Percentiles rank a stretch among this genome's conserved stretches.
Evolutionary conservation across 2,113 vertebrate genomes (phyloP).

Genomic region (Chloropsis hardwickii): DNA sequence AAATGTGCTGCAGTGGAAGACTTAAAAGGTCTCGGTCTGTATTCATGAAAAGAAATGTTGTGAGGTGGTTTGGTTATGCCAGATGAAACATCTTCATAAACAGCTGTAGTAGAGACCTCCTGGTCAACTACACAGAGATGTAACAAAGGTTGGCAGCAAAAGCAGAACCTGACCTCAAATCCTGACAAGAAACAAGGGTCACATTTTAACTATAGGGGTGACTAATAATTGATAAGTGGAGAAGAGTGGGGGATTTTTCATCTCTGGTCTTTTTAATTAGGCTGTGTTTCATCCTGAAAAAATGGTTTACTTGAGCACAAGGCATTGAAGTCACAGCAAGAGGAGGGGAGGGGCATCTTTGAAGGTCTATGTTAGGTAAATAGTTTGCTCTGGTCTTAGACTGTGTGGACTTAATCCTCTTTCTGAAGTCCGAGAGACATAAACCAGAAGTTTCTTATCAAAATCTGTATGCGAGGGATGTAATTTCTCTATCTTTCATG

Average conservation of each 20-base stretch:
- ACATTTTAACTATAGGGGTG: neutral
- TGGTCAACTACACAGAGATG: neutral
- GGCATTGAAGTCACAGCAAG: neutral
- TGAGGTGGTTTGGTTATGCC: neutral
- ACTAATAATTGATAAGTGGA: neutral
- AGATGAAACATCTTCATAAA: neutral
- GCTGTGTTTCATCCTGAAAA: neutral
- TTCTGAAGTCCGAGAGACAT: neutral
- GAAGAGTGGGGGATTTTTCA: neutral
- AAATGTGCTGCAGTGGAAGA: neutral
- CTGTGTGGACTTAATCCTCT: neutral
- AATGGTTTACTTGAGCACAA: neutral
- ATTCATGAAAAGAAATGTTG: neutral
- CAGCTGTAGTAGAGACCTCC: neutral
- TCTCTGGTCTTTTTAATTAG: neutral
- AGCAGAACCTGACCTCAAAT: neutral
- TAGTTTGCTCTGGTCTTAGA: neutral
- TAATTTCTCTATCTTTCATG: neutral
- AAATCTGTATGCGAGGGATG: neutral
- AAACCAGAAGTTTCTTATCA: neutral
- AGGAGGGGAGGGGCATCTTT: neutral
- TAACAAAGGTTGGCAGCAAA: neutral
- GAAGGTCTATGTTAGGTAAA: neutral
- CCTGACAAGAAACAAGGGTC: neutral
- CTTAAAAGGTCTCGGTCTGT: neutral